Percentiles rank a stretch among this genome's conserved stretches.
These are phyloP conservation scores for Tenualosa thibaudeaui DNA, from an alignment of 2,797 vertebrate species.

Conservation along the genomic window DNA sequence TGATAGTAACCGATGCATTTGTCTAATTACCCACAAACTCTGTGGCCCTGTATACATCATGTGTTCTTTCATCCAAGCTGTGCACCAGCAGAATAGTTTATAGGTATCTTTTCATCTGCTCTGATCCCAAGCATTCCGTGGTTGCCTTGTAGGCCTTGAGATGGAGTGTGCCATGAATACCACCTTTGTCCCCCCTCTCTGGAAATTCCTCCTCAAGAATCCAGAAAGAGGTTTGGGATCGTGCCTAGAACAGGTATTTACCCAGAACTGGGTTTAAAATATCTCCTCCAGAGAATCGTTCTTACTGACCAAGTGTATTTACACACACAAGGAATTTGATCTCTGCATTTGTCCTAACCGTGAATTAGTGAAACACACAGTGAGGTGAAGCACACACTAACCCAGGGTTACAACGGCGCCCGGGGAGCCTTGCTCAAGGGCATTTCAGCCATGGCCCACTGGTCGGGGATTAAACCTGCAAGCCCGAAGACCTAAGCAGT, in stretches of 20 bases:
- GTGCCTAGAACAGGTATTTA: slow-evolving; percentile 23
- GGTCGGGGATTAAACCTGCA: too few species aligned
- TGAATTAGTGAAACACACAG: too few species aligned
- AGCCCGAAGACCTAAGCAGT: too few species aligned
- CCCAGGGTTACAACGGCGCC: too few species aligned
- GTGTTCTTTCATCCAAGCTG: neutral
- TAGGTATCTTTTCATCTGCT: slow-evolving; percentile 12
- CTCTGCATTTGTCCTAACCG: too few species aligned
- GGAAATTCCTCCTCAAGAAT: slow-evolving; percentile 47
- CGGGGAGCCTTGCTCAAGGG: too few species aligned
- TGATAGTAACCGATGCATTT: neutral
- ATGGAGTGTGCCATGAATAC: slow-evolving; percentile 44
- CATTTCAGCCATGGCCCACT: too few species aligned
- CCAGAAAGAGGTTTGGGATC: slow-evolving; percentile 39
- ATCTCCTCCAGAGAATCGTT: neutral
- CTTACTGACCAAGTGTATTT: too few species aligned
- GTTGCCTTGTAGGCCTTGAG: slow-evolving; percentile 30
- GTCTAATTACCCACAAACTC: neutral
- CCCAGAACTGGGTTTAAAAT: neutral
- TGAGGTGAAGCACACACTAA: too few species aligned
- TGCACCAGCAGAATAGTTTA: slow-evolving; percentile 4
- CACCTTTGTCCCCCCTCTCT: slow-evolving; percentile 47
- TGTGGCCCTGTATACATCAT: neutral
- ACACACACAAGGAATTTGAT: too few species aligned
- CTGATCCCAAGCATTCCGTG: slow-evolving; percentile 23